Evolutionary conservation across 2,888 invertebrate species (phyloP).

Genomic region (Gasteruption jaculator): DNA sequence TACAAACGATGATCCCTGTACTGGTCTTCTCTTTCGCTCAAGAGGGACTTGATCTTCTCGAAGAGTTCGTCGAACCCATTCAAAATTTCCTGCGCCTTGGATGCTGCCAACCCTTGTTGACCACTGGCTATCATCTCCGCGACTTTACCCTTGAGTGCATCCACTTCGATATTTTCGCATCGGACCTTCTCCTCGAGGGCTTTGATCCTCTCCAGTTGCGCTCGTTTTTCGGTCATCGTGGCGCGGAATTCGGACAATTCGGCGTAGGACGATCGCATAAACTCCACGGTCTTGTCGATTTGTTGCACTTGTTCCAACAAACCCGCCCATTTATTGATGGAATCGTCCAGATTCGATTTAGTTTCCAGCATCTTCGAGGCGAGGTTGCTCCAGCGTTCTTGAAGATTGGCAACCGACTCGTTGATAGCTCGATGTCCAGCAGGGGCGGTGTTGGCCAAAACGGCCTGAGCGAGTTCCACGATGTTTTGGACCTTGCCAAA

Average conservation of each 20-base stretch:
- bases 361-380: conserved; percentile 87
- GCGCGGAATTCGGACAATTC: conserved; percentile 74
- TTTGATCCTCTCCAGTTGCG: conserved; percentile 80
- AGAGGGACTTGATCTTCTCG: conserved; percentile 67
- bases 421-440: conserved; percentile 85
- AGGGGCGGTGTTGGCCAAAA: conserved; percentile 86
- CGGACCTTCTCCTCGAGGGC: conserved; percentile 82
- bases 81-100: conserved; percentile 80
- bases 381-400: conserved; percentile 86
- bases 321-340: conserved; percentile 87
- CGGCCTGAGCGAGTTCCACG: conserved; percentile 87
- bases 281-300: conserved; percentile 75
- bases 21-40: conserved; percentile 78
- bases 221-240: conserved; percentile 80
- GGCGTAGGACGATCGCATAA: conserved; percentile 68
- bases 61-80: conserved; percentile 78
- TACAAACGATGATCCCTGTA: conserved; percentile 84
- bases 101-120: conserved; percentile 77
- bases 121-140: conserved; percentile 82
- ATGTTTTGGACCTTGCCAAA: conserved; percentile 78
- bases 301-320: conserved; percentile 84
- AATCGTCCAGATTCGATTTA: conserved; percentile 81
- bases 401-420: conserved; percentile 73
- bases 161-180: conserved; percentile 86
- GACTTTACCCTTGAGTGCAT: conserved; percentile 77